Base-by-base conservation (phyloP, 1,140 invertebrate genomes). In the Camponotus pennsylvanicus region DNA sequence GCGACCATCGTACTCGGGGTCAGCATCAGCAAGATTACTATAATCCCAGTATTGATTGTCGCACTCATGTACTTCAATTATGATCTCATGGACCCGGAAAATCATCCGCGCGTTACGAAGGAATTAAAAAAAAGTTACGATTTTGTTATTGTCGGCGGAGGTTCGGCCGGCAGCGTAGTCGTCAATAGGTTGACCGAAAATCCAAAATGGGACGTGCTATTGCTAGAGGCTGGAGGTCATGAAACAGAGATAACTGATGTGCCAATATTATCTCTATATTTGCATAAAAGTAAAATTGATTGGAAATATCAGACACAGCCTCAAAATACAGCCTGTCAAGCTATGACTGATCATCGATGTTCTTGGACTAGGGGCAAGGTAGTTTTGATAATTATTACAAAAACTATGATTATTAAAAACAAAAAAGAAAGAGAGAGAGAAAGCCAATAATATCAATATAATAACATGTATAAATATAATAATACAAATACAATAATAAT, bases 281-380 rank as follows among this genome's bases (percentile, higher is more conserved):
- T 99, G 64, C 98, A 99, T 93, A 98, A 98, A 86, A 98, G 98
- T 91, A 98, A 98, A 95, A 89, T 98, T 87, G 98, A 99, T 94
- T 99, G 98, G 99, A 97, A 98, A 91, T 99, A 98, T 93, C 96
- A 97, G 95, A 98, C 98, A 0, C 97, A 98, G 90, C 97, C 98
- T 0, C 98, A 98, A 92, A 95, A 97, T 37, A 96, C 97, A 0
- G 98, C 98, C 0, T 98, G 98, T 87, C 97, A 97, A 92, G 98
- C 97, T 0, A 98, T 98, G 97, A 95, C 96, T 59, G 97, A 98
- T 92, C 96, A 96, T 52, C 95, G 98, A 52, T 98, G 98, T 92
- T 97, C 97, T 88, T 98, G 98, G 98, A 98, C 98, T 0, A 96
- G 97, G 76, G 98, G 98, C 61, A 98, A 98, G 94, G 95, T 96